Base-by-base conservation (phyloP, 2,888 invertebrate species). In the Silvanus unidentatus region DNA sequence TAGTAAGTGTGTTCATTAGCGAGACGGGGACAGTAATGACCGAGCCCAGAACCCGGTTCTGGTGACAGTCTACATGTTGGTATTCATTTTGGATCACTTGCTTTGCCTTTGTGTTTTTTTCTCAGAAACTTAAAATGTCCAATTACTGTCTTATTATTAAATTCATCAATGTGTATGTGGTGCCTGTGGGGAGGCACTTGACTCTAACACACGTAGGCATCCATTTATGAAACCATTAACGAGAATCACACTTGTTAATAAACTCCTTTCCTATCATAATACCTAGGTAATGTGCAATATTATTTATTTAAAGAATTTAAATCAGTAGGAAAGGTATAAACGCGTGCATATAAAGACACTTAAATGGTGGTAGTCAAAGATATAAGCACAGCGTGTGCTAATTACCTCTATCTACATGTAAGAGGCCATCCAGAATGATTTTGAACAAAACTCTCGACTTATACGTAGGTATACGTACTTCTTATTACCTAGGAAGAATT, bases 1-100 rank as follows among this genome's bases (percentile, higher is more conserved):
- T 66, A 66, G 64, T 62, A 58, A 65, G 63, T 59, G 57, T 57
- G 61, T 63, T 66, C 66, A 65, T 66, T 66, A 66, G 64, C 58
- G 62, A 54, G 54, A 42, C 54, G 48, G 52, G 50, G 58, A 60
- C 60, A 58, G 60, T 63, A 66, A 66, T 65, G 63, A 64, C 56
- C 58, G 47, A 44, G 40, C 42, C 47, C 42, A 45, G 38, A 16
- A 37, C 41, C 36, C 52, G 44, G 47, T 48, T 44, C 42, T 50
- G 48, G 48, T 47, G 52, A 43, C 43, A 48, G 32, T 34, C 14
- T 12, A 37, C 37, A 22, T 22, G 22, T 22, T 22, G 22, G 22
- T 22, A 22, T 22, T 22, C 22, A 22, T 22, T 22, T 22, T 22
- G 22, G 22, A 22, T 22, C 22, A 22, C 22, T 22, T 22, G 22